Evolutionary conservation across 2,113 vertebrate species (phyloP).

Genomic region (Chionis minor): DNA sequence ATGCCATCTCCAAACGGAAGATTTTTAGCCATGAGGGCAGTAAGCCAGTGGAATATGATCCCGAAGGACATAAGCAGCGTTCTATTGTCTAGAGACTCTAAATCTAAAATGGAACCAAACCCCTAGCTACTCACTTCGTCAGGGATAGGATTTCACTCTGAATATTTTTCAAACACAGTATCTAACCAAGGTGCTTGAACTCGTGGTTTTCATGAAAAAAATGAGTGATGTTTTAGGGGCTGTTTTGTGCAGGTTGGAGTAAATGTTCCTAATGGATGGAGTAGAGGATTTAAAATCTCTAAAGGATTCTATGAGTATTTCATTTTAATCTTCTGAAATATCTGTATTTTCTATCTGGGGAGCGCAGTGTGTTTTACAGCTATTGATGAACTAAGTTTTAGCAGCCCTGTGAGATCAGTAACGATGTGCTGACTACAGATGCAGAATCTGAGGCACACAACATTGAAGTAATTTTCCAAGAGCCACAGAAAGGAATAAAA

Average conservation of each 20-base stretch:
- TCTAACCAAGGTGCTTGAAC: background rate
- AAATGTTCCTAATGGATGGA: background rate
- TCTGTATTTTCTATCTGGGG: background rate
- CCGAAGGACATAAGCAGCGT: background rate
- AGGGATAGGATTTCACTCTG: background rate
- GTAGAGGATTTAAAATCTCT: background rate
- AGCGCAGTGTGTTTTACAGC: background rate
- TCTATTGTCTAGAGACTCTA: background rate
- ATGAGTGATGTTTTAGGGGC: background rate
- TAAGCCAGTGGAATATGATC: background rate
- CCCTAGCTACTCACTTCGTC: background rate
- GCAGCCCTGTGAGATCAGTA: background rate
- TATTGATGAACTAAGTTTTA: background rate
- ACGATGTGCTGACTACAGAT: background rate
- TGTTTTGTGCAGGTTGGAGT: background rate
- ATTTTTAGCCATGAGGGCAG: background rate
- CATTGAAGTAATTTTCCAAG: background rate
- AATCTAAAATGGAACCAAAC: background rate
- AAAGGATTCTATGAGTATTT: background rate
- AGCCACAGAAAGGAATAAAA: background rate
- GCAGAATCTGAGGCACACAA: background rate
- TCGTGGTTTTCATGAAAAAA: background rate
- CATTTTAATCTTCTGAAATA: background rate
- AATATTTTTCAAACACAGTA: background rate
- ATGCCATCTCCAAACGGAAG: background rate